A percentile compares a stretch with the other conserved stretches of the same genome.
Evolutionary conservation across 2,113 vertebrate genomes (phyloP).

Genomic region (Strigops habroptila): DNA sequence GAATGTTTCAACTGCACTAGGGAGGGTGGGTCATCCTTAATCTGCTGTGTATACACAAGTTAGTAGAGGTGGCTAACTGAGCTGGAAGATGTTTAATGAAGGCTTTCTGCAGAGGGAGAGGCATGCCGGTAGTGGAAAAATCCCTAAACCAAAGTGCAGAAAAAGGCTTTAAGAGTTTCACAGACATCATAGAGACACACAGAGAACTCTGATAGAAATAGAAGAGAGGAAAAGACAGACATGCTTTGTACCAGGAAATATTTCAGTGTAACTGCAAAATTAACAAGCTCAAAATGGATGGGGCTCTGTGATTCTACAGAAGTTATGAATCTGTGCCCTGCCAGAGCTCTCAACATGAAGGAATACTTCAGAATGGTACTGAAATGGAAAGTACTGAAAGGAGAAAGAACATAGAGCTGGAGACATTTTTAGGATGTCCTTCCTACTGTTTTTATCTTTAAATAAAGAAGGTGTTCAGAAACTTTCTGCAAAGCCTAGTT

Average conservation of each 20-base stretch:
- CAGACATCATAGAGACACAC: background rate
- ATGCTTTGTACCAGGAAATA: background rate
- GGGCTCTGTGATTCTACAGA: background rate
- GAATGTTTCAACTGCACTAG: rapidly evolving
- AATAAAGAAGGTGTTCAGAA: background rate
- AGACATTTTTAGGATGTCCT: background rate
- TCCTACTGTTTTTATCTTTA: background rate
- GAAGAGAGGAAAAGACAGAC: background rate
- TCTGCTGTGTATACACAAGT: background rate
- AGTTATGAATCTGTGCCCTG: background rate
- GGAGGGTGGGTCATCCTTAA: background rate
- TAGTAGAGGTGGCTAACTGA: background rate
- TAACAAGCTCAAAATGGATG: background rate
- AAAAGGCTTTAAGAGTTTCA: background rate
- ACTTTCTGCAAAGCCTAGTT: background rate
- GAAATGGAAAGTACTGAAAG: background rate
- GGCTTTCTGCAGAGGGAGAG: background rate
- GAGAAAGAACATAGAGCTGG: background rate
- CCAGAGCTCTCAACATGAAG: background rate
- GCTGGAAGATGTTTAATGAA: background rate
- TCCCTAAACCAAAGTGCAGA: background rate
- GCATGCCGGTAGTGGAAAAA: background rate
- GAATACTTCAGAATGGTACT: background rate
- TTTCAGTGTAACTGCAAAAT: background rate
- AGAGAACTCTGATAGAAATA: background rate